Percentiles rank a stretch among this genome's conserved stretches.
Evolutionary conservation across 2,113 vertebrate species (phyloP).

Genomic region (Atlantisia rogersi): DNA sequence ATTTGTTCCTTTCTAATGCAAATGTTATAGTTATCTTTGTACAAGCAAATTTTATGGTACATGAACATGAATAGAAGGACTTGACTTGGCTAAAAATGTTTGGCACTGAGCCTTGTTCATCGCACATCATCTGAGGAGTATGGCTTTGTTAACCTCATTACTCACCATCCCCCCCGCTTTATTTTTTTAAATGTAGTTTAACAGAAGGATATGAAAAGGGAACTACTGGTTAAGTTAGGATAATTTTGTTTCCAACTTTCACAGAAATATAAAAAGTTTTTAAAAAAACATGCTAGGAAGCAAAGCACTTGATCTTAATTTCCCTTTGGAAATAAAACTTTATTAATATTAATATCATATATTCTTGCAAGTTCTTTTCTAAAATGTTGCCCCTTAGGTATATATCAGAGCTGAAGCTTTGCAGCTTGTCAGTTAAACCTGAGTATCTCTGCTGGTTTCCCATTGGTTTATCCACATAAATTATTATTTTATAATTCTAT

Average conservation of each 20-base stretch:
- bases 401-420: neutral
- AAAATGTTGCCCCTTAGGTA: constrained; percentile 38
- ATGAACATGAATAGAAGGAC: neutral
- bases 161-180: neutral
- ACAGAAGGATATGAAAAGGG: neutral
- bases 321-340: constrained; percentile 31
- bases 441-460: neutral
- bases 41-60: constrained; percentile 13
- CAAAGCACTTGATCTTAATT: constrained; percentile 23
- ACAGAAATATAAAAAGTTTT: neutral
- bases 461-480: neutral
- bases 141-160: neutral
- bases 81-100: constrained; percentile 11
- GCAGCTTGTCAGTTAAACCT: constrained; percentile 11
- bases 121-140: neutral
- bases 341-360: constrained; percentile 60
- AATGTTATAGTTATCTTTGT: neutral
- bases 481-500: neutral
- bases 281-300: neutral
- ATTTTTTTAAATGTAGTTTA: neutral
- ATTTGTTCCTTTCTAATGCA: constrained; percentile 1
- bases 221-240: neutral
- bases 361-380: constrained; percentile 45
- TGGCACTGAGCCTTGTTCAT: neutral
- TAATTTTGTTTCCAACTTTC: neutral